These are phyloP conservation scores for Caradrina kadenii DNA, from an alignment of 2,888 invertebrate genomes.

Conservation along the genomic window DNA sequence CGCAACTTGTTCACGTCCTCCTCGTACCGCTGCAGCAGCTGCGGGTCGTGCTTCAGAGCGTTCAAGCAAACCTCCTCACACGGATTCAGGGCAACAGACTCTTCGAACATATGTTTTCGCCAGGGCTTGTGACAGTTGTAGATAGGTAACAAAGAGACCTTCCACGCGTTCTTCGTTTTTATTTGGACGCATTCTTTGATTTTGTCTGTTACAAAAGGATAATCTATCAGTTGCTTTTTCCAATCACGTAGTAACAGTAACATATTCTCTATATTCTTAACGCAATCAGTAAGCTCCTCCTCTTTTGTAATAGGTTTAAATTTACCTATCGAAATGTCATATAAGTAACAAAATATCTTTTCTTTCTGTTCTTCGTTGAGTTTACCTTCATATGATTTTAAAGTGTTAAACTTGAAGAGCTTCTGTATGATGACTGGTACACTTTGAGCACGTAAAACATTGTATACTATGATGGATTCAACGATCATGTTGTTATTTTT, in stretches of 20 bases:
- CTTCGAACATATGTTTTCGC: constrained; percentile 78
- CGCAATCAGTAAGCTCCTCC: constrained; percentile 59
- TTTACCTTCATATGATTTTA: constrained; percentile 65
- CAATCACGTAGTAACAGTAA: constrained; percentile 74
- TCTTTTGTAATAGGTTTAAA: constrained; percentile 63
- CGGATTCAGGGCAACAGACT: constrained; percentile 74
- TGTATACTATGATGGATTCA: constrained; percentile 71
- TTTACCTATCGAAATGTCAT: constrained; percentile 61
- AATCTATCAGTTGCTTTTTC: constrained; percentile 73
- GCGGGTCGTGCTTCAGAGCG: constrained; percentile 80
- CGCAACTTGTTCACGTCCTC: constrained; percentile 68
- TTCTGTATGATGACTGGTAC: constrained; percentile 72
- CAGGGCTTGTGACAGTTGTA: constrained; percentile 81
- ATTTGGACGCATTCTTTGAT: constrained; percentile 72
- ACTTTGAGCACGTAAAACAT: constrained; percentile 66
- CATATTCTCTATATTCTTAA: constrained; percentile 57
- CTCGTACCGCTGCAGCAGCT: constrained; percentile 68
- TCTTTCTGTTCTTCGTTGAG: constrained; percentile 69
- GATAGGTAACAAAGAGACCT: constrained; percentile 66
- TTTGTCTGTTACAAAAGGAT: constrained; percentile 71
- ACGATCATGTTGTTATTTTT: constrained; percentile 30
- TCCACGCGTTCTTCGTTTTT: constrained; percentile 71
- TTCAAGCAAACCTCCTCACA: constrained; percentile 76
- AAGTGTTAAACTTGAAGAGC: constrained; percentile 69
- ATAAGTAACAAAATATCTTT: constrained; percentile 76